phyloP scores from a whole-genome alignment of 2,888 invertebrate species.

The Tetranychus piercei region DNA sequence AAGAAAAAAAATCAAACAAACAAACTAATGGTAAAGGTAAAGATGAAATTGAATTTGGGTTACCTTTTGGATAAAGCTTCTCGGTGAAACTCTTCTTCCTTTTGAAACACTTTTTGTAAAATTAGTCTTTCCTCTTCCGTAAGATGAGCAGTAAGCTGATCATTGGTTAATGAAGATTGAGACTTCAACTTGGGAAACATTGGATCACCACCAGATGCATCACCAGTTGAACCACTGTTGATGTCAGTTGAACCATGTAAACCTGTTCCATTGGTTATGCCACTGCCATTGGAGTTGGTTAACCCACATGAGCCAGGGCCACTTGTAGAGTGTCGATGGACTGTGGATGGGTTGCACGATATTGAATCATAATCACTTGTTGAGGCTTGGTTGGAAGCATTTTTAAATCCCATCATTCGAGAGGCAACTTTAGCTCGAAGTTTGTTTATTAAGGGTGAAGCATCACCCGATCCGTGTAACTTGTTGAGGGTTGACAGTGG shows the following conservation, averaged over 20 bases:
- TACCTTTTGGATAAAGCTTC: constrained; percentile 10
- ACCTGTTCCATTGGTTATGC: no score
- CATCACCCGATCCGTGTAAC: background rate
- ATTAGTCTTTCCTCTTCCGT: constrained; percentile 23
- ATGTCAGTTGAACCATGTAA: no score
- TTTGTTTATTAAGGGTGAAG: constrained; percentile 6
- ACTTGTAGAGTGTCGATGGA: background rate
- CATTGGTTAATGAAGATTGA: constrained; percentile 18
- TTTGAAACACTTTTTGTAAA: constrained; percentile 23
- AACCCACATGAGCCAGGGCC: background rate
- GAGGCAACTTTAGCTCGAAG: constrained; percentile 6
- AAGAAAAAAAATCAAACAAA: background rate
- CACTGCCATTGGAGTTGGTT: background rate
- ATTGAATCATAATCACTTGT: background rate
- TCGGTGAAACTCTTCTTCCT: constrained; percentile 23
- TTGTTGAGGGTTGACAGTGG: background rate
- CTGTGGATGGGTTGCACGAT: no score
- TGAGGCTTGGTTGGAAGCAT: no score
- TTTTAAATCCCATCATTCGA: background rate
- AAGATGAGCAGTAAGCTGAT: constrained; percentile 22
- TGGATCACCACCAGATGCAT: background rate
- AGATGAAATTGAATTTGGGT: background rate
- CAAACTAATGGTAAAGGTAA: background rate
- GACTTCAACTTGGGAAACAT: background rate
- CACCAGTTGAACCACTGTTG: background rate